These are phyloP conservation scores for Acanthis flammea DNA, from an alignment of 2,797 vertebrate genomes.

Conservation along the genomic window DNA sequence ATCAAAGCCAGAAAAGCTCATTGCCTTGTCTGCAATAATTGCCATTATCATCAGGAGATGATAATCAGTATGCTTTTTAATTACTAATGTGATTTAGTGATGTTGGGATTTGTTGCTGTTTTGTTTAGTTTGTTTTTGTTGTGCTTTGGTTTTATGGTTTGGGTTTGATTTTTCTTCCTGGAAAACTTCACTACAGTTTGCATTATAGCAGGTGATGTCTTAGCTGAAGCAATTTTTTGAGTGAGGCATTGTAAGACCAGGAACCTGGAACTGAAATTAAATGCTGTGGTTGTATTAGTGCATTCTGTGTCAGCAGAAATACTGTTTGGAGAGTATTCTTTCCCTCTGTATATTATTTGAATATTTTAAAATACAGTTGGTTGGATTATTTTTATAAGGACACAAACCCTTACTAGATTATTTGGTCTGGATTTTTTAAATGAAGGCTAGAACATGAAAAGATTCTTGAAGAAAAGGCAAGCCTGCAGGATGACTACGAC, in stretches of 20 bases:
- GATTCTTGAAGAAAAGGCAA: conserved; percentile 86
- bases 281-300: background rate
- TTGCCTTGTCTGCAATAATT: background rate
- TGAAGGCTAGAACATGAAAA: conserved; percentile 89
- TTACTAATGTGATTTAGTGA: background rate
- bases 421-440: background rate
- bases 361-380: background rate
- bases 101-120: background rate
- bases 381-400: background rate
- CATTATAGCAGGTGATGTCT: background rate
- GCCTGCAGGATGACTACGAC: conserved; percentile 89
- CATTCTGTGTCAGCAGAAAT: background rate
- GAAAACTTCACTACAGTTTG: background rate
- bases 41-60: background rate
- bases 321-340: background rate
- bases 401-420: background rate
- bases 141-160: background rate
- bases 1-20: background rate
- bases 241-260: background rate
- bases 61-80: background rate
- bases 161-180: background rate
- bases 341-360: background rate
- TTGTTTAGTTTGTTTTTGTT: background rate
- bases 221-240: background rate
- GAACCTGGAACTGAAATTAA: background rate